phyloP scores from a whole-genome alignment of 2,888 invertebrate genomes.

The Microplitis manilae region DNA sequence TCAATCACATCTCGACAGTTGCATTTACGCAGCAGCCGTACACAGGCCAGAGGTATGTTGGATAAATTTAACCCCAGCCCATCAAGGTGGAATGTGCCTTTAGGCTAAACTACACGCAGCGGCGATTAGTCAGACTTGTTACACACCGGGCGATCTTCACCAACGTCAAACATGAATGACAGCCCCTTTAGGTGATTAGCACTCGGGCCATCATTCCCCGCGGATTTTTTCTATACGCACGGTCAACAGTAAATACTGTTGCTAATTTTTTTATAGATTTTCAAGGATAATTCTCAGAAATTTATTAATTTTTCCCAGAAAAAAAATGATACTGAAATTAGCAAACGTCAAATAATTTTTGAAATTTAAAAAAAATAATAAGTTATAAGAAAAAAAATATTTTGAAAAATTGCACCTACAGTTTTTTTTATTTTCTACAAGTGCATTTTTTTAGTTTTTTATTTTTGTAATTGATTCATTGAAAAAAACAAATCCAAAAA shows the following conservation, averaged over 20 bases:
- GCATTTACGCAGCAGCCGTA: constrained; percentile 59
- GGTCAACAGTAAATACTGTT: neutral
- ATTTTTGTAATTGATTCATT: too few species aligned
- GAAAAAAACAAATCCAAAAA: too few species aligned
- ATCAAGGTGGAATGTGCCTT: constrained; percentile 66
- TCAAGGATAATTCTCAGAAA: too few species aligned
- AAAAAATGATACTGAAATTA: too few species aligned
- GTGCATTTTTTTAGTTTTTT: too few species aligned
- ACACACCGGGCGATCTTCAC: constrained; percentile 26
- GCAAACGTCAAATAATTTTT: too few species aligned
- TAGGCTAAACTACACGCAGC: constrained; percentile 55
- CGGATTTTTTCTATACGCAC: neutral
- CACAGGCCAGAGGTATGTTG: neutral
- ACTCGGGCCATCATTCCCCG: constrained; percentile 15
- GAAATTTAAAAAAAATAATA: too few species aligned
- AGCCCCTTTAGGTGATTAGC: constrained; percentile 30
- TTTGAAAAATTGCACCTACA: too few species aligned
- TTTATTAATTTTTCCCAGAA: too few species aligned
- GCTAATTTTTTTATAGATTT: too few species aligned
- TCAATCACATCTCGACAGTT: constrained; percentile 71
- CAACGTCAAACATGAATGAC: constrained; percentile 24
- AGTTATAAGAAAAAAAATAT: too few species aligned
- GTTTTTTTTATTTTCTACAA: too few species aligned
- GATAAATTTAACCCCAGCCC: constrained; percentile 57
- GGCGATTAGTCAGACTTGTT: constrained; percentile 33